Evolutionary conservation across 2,888 invertebrate genomes (phyloP).

Genomic region (Trissoscelio sp.): DNA sequence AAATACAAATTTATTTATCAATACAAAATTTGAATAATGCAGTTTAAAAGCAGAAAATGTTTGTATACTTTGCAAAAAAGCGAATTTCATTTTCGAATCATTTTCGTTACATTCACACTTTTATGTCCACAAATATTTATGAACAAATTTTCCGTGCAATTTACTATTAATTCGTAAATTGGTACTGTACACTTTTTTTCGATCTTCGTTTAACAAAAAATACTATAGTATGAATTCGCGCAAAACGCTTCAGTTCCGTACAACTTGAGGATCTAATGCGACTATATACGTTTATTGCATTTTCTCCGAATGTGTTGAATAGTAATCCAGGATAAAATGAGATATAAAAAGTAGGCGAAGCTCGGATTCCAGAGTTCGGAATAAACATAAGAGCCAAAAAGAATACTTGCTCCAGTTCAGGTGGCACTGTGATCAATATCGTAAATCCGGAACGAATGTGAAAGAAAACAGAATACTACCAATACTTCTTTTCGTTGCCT

Average conservation of each 20-base stretch:
- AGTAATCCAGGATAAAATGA: constrained; percentile 67
- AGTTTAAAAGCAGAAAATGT: too few species aligned
- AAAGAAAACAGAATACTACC: constrained; percentile 72
- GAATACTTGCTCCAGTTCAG: constrained; percentile 77
- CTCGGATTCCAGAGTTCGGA: constrained; percentile 70
- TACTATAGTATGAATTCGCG: constrained; percentile 51
- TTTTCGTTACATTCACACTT: too few species aligned
- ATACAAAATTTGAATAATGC: too few species aligned
- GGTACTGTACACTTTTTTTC: constrained; percentile 27
- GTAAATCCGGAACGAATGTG: constrained; percentile 80
- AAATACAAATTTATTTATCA: too few species aligned
- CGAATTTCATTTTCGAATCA: too few species aligned
- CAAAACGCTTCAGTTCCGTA: constrained; percentile 61
- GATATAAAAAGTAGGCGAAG: constrained; percentile 66
- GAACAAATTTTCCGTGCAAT: background rate
- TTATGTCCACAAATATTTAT: too few species aligned
- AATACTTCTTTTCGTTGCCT: constrained; percentile 70
- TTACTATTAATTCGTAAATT: constrained; percentile 39
- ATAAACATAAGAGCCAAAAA: constrained; percentile 76
- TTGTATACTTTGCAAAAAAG: too few species aligned
- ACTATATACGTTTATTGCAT: constrained; percentile 67
- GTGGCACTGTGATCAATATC: constrained; percentile 80
- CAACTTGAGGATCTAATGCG: constrained; percentile 58
- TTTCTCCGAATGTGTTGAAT: constrained; percentile 64
- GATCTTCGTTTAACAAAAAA: constrained; percentile 53